These are phyloP conservation scores for Drosophila bipectinata DNA, from an alignment of 1,140 invertebrate species.

Conservation along the genomic window DNA sequence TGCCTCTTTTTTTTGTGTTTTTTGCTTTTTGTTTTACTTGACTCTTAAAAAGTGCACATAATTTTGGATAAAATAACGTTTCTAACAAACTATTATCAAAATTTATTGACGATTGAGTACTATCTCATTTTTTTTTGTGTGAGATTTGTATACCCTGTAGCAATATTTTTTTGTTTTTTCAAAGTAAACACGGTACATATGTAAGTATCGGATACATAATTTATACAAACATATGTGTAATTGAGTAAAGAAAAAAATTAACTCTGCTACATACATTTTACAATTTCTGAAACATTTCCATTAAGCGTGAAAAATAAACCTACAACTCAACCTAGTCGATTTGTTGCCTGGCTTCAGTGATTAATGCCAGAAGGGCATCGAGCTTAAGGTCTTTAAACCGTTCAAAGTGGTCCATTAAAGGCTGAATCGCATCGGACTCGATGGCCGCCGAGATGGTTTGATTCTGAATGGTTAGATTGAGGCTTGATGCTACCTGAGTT, in stretches of 20 bases:
- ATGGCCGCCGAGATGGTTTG: constrained; percentile 81
- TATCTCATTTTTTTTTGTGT: constrained; percentile 13
- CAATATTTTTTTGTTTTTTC: constrained; percentile 38
- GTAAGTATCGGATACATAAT: constrained; percentile 55
- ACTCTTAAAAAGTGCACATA: constrained; percentile 49
- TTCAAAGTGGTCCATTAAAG: constrained; percentile 80
- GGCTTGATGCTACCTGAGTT: constrained; percentile 69
- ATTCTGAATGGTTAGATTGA: constrained; percentile 79
- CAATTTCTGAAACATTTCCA: constrained; percentile 29
- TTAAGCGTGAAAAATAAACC: constrained; percentile 33
- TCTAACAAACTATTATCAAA: constrained; percentile 56
- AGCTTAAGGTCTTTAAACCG: constrained; percentile 80
- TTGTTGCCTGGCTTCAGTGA: constrained; percentile 81
- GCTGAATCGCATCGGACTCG: constrained; percentile 81
- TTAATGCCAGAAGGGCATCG: constrained; percentile 77
- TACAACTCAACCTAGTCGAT: constrained; percentile 61
- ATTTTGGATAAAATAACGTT: constrained; percentile 61
- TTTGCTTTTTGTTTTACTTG: background rate
- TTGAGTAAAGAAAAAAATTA: constrained; percentile 38
- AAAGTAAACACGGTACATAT: constrained; percentile 49
- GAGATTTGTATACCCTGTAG: constrained; percentile 55
- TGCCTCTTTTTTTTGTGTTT: background rate
- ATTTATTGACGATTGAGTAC: constrained; percentile 46
- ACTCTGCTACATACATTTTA: constrained; percentile 42
- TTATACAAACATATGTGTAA: constrained; percentile 49